Conservation (phyloP, 2,797 vertebrate genomes). For the Sphaeramia orbicularis region DNA sequence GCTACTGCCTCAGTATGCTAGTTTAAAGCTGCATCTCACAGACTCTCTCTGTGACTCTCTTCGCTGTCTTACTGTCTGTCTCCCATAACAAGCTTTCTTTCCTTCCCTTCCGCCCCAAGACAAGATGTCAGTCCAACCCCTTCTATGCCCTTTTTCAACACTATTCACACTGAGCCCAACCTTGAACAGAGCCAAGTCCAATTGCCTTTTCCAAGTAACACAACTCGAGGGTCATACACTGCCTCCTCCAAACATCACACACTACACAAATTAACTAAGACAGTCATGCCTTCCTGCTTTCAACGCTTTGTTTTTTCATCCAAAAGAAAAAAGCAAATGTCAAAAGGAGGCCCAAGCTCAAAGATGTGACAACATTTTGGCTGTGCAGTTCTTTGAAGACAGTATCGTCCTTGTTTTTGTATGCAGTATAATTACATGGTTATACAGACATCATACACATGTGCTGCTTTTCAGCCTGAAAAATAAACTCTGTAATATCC, state of each 20-base stretch:
- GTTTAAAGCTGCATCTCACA: conserved; percentile 46
- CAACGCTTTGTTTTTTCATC: conserved; percentile 38
- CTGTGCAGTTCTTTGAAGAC: conserved; percentile 44
- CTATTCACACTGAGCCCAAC: conserved; percentile 43
- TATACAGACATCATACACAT: conserved; percentile 16
- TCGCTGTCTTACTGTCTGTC: conserved; percentile 30
- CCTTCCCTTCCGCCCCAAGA: conserved; percentile 32
- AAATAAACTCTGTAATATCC: conserved; percentile 40
- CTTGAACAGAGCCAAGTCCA: conserved; percentile 39
- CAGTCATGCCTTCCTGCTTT: conserved; percentile 48
- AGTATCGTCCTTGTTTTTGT: conserved; percentile 48
- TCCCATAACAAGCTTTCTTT: conserved; percentile 50
- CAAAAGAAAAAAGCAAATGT: conserved; percentile 43
- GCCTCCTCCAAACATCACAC: conserved; percentile 8
- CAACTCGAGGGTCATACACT: conserved; percentile 20
- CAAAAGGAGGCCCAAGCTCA: conserved; percentile 42
- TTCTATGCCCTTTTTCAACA: conserved; percentile 40
- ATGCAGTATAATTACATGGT: conserved; percentile 42
- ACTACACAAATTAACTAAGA: conserved; percentile 52
- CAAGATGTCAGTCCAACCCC: conserved; percentile 46
- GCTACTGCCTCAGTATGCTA: conserved; percentile 34
- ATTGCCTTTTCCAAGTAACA: conserved; percentile 24
- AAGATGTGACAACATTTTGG: conserved; percentile 44
- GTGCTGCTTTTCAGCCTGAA: conserved; percentile 27
- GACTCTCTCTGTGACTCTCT: conserved; percentile 31